A percentile compares a stretch with the other conserved stretches of the same genome.
Evolutionary conservation across 1,140 invertebrate species (phyloP).

Genomic region (Metaphire vulgaris): DNA sequence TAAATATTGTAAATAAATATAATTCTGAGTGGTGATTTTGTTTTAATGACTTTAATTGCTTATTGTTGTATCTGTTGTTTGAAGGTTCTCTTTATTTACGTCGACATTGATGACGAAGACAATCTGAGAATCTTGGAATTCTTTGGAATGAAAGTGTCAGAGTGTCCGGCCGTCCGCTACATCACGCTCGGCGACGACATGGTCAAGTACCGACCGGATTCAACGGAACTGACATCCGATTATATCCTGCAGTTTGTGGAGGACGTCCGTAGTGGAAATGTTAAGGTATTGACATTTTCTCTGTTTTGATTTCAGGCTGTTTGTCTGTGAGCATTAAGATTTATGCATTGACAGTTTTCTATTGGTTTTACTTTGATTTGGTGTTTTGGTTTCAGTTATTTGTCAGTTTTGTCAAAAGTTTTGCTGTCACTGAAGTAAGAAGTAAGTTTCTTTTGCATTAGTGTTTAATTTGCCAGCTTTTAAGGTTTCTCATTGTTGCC

Average conservation of each 20-base stretch:
- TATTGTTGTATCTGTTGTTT: too few relatives aligned
- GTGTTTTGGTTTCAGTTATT: too few relatives aligned
- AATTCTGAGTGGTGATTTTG: too few relatives aligned
- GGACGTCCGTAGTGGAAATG: conserved; percentile 78
- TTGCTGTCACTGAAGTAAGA: too few relatives aligned
- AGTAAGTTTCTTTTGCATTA: too few relatives aligned
- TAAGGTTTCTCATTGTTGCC: conserved; percentile 25
- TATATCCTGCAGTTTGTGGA: conserved; percentile 76
- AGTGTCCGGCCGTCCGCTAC: conserved; percentile 83
- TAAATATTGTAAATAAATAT: too few relatives aligned
- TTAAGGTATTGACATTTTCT: conserved; percentile 60
- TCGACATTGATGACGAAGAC: conserved; percentile 90
- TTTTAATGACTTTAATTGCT: too few relatives aligned
- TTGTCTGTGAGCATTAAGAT: too few relatives aligned
- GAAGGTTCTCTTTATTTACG: conserved; percentile 87
- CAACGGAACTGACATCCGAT: conserved; percentile 66
- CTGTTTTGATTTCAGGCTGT: neutral
- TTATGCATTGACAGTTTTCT: too few relatives aligned
- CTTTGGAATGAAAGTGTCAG: conserved; percentile 92
- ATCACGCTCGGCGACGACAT: conserved; percentile 94
- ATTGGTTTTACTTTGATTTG: too few relatives aligned
- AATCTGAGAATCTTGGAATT: conserved; percentile 95
- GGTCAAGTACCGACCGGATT: conserved; percentile 91
- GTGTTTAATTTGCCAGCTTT: too few relatives aligned
- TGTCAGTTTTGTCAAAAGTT: too few relatives aligned